Percentiles rank a stretch among this genome's conserved stretches.
These are phyloP conservation scores for Gopherus evgoodei DNA, from an alignment of 2,113 vertebrate genomes.

Conservation along the genomic window DNA sequence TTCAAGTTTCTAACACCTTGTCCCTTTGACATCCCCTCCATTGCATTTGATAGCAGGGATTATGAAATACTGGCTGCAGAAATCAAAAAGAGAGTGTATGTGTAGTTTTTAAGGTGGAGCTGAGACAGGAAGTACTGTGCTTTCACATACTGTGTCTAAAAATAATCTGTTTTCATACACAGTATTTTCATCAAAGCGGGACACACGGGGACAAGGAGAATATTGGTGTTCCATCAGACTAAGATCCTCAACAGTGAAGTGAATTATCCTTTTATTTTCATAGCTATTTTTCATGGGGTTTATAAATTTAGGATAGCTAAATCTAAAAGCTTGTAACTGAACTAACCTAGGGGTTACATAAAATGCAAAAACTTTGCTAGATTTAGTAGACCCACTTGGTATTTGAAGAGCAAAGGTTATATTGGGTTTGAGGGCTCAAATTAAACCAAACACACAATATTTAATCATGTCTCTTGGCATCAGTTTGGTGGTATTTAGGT, in stretches of 20 bases:
- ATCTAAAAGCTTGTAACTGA: fast-evolving
- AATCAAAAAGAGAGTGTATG: neutral
- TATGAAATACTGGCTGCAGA: conserved; percentile 40
- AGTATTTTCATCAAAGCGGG: neutral
- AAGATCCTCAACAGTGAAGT: neutral
- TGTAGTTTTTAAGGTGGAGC: conserved; percentile 62
- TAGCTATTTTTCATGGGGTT: fast-evolving
- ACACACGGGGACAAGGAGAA: neutral
- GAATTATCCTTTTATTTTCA: fast-evolving
- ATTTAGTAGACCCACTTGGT: fast-evolving
- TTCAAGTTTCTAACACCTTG: neutral
- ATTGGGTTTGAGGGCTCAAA: fast-evolving
- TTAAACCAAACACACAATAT: neutral
- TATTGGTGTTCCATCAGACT: neutral
- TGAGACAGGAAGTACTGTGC: conserved; percentile 68
- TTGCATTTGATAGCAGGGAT: conserved; percentile 59
- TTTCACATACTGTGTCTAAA: conserved; percentile 57
- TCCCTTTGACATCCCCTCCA: neutral
- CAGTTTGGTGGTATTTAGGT: neutral
- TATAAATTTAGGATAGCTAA: neutral
- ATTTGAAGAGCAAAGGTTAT: neutral
- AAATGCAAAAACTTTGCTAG: fast-evolving
- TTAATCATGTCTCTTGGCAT: neutral
- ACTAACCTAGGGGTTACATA: fast-evolving
- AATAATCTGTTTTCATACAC: conserved; percentile 62